phyloP scores from a whole-genome alignment of 2,113 vertebrate species.

The Rutilus rutilus region DNA sequence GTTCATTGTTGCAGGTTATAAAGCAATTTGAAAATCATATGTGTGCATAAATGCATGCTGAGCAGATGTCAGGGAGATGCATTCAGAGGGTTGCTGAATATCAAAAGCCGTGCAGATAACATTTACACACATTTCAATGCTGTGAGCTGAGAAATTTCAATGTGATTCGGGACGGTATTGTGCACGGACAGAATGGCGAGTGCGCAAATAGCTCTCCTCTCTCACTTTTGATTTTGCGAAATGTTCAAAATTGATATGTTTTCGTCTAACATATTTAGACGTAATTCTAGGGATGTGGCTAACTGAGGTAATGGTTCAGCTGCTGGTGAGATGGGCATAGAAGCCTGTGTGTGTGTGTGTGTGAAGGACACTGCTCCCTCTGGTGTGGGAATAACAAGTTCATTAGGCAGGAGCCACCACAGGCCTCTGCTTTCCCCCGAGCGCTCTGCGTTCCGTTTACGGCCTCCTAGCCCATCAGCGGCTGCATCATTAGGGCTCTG shows the following conservation, averaged over 20 bases:
- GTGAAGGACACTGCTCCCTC: conserved; percentile 88
- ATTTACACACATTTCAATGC: conserved; percentile 63
- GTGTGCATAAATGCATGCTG: conserved; percentile 74
- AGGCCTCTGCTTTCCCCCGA: conserved; percentile 94
- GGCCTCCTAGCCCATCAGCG: conserved; percentile 93
- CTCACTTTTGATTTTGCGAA: not conserved
- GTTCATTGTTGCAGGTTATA: conserved; percentile 76
- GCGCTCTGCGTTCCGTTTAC: conserved; percentile 83
- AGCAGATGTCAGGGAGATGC: conserved; percentile 63
- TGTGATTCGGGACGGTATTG: conserved; percentile 38
- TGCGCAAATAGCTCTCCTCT: not conserved
- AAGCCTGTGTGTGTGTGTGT: conserved; percentile 47
- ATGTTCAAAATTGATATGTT: conserved; percentile 43
- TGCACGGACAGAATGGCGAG: conserved; percentile 10
- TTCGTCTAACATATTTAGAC: conserved; percentile 14
- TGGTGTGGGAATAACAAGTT: conserved; percentile 98
- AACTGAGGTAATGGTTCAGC: conserved; percentile 25
- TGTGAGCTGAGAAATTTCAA: conserved; percentile 63
- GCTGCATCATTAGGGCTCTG: conserved; percentile 99
- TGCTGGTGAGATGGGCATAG: not conserved
- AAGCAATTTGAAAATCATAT: conserved; percentile 74
- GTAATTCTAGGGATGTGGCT: conserved; percentile 18
- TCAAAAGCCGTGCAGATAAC: conserved; percentile 63
- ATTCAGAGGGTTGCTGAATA: conserved; percentile 64
- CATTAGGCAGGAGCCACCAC: conserved; percentile 92